A percentile compares a stretch with the other conserved stretches of the same genome.
Evolutionary conservation across 2,888 invertebrate species (phyloP).

Genomic region (Clitarchus hookeri): DNA sequence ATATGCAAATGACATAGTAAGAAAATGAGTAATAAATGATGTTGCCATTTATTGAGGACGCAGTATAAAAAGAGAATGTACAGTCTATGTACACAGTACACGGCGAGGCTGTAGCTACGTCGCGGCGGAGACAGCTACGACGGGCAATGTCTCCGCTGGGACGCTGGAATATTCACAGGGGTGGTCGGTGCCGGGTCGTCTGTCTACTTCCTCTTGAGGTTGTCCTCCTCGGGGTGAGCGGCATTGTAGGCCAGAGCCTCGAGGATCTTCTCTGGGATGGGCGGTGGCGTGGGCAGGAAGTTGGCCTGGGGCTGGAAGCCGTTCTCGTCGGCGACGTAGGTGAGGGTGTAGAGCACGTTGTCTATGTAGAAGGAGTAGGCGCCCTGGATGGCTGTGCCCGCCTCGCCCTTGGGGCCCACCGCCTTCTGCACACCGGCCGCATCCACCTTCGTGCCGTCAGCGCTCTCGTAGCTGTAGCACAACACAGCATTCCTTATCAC

Average conservation of each 20-base stretch:
- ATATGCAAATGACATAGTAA: no score
- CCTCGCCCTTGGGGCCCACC: constrained; percentile 63
- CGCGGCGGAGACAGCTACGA: no score
- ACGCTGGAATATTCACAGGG: neutral
- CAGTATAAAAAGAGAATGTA: no score
- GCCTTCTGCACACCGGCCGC: constrained; percentile 74
- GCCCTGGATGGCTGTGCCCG: constrained; percentile 70
- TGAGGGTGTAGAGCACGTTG: constrained; percentile 65
- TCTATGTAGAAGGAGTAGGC: constrained; percentile 71
- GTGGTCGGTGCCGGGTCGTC: neutral
- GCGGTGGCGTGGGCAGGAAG: constrained; percentile 55
- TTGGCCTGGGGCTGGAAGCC: constrained; percentile 58
- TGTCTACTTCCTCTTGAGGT: constrained; percentile 44
- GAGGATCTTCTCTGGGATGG: constrained; percentile 55
- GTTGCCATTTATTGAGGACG: no score
- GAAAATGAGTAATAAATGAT: no score
- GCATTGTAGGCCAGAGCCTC: constrained; percentile 55
- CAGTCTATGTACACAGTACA: no score
- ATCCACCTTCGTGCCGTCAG: constrained; percentile 72
- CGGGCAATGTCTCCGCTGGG: no score
- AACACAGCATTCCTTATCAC: no score
- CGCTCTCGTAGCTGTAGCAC: constrained; percentile 68
- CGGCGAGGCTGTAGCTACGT: no score
- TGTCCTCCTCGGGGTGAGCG: constrained; percentile 56
- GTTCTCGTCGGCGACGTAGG: constrained; percentile 74